A percentile compares a stretch with the other conserved stretches of the same genome.
Evolutionary conservation across 2,888 invertebrate species (phyloP).

Genomic region (Apotomis turbidana): DNA sequence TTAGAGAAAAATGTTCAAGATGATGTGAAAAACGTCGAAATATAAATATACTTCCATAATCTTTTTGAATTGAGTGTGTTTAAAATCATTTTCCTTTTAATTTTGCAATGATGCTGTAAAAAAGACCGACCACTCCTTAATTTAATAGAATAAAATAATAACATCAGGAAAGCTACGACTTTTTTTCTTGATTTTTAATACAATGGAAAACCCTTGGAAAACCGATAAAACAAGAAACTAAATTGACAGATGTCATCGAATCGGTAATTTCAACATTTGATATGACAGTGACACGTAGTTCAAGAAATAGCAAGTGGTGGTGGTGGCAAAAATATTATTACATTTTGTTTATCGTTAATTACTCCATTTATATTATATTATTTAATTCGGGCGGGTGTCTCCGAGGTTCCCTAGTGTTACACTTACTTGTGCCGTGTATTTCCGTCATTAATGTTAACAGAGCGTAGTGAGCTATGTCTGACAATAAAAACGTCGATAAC

Average conservation of each 20-base stretch:
- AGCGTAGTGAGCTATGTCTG: slow-evolving; percentile 71
- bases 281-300: slow-evolving; percentile 50
- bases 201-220: background rate
- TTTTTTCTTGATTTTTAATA: no score
- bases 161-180: no score
- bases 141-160: no score
- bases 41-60: background rate
- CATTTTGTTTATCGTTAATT: slow-evolving; percentile 57
- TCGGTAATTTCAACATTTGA: slow-evolving; percentile 43
- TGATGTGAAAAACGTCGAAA: slow-evolving; percentile 17
- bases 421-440: slow-evolving; percentile 46
- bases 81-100: no score
- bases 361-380: slow-evolving; percentile 40
- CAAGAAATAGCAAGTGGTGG: slow-evolving; percentile 64
- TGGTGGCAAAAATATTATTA: slow-evolving; percentile 63
- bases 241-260: slow-evolving; percentile 31
- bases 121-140: no score
- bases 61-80: no score
- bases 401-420: slow-evolving; percentile 34
- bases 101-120: no score
- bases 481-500: slow-evolving; percentile 72
- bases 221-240: slow-evolving; percentile 21
- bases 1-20: slow-evolving; percentile 3
- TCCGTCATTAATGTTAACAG: slow-evolving; percentile 70
- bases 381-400: slow-evolving; percentile 28